These are phyloP conservation scores for Temnothorax ravouxi DNA, from an alignment of 2,888 invertebrate genomes.

Conservation along the genomic window DNA sequence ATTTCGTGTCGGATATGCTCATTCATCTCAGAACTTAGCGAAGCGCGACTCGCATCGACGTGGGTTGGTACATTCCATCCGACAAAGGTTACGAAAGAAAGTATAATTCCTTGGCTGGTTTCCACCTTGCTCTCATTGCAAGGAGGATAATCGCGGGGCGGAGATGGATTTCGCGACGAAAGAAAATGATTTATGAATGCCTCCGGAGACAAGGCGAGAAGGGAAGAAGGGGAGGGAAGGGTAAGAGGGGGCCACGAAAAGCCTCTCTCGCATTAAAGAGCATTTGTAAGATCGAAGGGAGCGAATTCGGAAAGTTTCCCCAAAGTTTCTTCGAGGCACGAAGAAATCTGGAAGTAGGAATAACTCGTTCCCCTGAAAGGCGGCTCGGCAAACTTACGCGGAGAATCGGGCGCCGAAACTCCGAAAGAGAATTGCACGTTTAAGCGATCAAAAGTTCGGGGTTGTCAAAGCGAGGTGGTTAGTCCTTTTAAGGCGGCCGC, in stretches of 20 bases:
- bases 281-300: slow-evolving; percentile 65
- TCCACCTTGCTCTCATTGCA: slow-evolving; percentile 50
- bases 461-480: slow-evolving; percentile 56
- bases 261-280: slow-evolving; percentile 67
- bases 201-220: not conserved
- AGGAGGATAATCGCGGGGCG: slow-evolving; percentile 55
- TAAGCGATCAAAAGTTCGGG: slow-evolving; percentile 71
- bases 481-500: slow-evolving; percentile 27
- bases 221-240: not conserved
- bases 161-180: slow-evolving; percentile 60
- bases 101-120: slow-evolving; percentile 55
- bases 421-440: slow-evolving; percentile 62
- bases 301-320: slow-evolving; percentile 57
- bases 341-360: slow-evolving; percentile 67
- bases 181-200: slow-evolving; percentile 71
- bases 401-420: slow-evolving; percentile 55
- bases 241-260: not conserved
- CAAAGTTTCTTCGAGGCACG: slow-evolving; percentile 60
- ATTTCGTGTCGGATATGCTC: slow-evolving; percentile 36
- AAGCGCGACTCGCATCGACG: slow-evolving; percentile 27
- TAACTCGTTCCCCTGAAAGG: slow-evolving; percentile 61
- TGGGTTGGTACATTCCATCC: slow-evolving; percentile 22
- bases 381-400: slow-evolving; percentile 31
- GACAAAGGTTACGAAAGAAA: slow-evolving; percentile 63
- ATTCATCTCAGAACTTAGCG: slow-evolving; percentile 16